Evolutionary conservation across 2,888 invertebrate genomes (phyloP).

Genomic region (Tuta absoluta): DNA sequence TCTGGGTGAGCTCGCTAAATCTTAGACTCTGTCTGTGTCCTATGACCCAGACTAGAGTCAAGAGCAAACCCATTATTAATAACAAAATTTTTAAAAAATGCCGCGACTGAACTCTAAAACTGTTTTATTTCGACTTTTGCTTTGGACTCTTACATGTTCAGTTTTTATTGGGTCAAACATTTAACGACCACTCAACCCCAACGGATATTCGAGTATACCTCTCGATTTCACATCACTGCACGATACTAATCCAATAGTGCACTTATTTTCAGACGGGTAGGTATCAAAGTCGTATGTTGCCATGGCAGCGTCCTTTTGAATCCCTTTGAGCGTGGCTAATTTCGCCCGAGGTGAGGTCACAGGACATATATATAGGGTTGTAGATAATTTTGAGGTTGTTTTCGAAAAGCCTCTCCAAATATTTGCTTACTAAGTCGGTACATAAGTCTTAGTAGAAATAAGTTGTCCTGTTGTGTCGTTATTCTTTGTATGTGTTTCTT

Average conservation of each 20-base stretch:
- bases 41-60: too few relatives aligned
- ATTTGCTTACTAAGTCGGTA: not conserved
- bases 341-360: constrained; percentile 29
- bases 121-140: too few relatives aligned
- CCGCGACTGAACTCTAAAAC: too few relatives aligned
- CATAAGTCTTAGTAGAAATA: too few relatives aligned
- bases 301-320: constrained; percentile 32
- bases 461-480: too few relatives aligned
- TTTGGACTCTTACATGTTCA: too few relatives aligned
- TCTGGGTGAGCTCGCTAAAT: too few relatives aligned
- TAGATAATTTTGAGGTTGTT: not conserved
- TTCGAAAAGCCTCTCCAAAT: not conserved
- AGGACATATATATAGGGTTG: constrained; percentile 1
- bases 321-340: constrained; percentile 31
- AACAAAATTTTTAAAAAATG: too few relatives aligned
- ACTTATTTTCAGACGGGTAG: constrained; percentile 31
- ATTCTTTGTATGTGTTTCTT: too few relatives aligned
- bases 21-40: too few relatives aligned
- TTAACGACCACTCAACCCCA: not conserved
- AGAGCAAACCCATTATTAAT: too few relatives aligned
- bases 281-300: constrained; percentile 35
- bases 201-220: not conserved
- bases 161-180: too few relatives aligned
- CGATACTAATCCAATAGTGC: constrained; percentile 30
- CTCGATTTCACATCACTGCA: not conserved